phyloP scores from a whole-genome alignment of 2,888 invertebrate genomes.

The Aquatica leii region DNA sequence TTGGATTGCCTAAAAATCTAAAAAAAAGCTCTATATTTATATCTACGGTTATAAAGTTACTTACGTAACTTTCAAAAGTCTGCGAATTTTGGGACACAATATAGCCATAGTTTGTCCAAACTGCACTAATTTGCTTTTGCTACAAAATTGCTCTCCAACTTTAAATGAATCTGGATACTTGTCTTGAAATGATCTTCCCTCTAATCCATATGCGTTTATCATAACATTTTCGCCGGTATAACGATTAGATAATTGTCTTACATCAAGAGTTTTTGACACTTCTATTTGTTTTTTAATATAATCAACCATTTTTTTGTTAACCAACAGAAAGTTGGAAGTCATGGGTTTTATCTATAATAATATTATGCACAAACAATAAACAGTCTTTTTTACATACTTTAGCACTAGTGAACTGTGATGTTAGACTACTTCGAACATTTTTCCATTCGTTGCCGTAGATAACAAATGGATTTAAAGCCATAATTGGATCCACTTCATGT shows the following conservation, averaged over 20 bases:
- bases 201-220: slow-evolving; percentile 59
- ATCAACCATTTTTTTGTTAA: slow-evolving; percentile 57
- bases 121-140: not conserved
- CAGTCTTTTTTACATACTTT: slow-evolving; percentile 57
- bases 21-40: not conserved
- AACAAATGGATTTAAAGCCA: slow-evolving; percentile 61
- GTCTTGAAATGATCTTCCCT: slow-evolving; percentile 54
- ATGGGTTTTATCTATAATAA: slow-evolving; percentile 59
- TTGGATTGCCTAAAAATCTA: slow-evolving; percentile 31
- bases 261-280: slow-evolving; percentile 55
- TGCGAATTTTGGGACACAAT: slow-evolving; percentile 43
- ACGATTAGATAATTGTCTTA: slow-evolving; percentile 56
- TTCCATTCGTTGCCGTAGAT: slow-evolving; percentile 63
- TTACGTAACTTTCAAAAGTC: slow-evolving; percentile 37
- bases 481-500: slow-evolving; percentile 60
- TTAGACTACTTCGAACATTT: slow-evolving; percentile 59
- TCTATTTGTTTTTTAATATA: slow-evolving; percentile 54
- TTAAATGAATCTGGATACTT: slow-evolving; percentile 53
- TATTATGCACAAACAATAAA: no score
- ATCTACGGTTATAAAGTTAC: not conserved
- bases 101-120: slow-evolving; percentile 32
- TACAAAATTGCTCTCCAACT: slow-evolving; percentile 25
- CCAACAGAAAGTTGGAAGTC: slow-evolving; percentile 61
- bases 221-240: slow-evolving; percentile 60
- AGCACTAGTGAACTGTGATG: slow-evolving; percentile 62